Evolutionary conservation across 1,140 invertebrate species (phyloP).

Genomic region (Papilio helenus): DNA sequence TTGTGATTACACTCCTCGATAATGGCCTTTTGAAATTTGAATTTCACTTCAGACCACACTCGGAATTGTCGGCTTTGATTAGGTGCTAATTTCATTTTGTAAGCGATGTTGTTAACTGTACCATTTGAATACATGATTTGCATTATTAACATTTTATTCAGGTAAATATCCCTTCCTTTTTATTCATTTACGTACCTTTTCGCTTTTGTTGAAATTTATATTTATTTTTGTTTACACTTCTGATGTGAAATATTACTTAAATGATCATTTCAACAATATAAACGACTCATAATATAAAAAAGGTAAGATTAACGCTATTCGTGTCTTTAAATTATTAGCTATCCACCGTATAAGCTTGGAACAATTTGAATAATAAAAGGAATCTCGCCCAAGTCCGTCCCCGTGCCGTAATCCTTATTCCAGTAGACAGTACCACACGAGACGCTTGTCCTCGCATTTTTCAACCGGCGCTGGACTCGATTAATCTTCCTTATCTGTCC

Average conservation of each 20-base stretch:
- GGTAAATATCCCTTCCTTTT: conserved; percentile 1
- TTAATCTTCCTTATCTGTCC: conserved; percentile 77
- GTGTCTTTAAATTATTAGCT: not conserved
- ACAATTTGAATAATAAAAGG: conserved; percentile 35
- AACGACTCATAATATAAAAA: not conserved
- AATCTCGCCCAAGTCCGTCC: conserved; percentile 20
- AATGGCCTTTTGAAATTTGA: conserved; percentile 56
- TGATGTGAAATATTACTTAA: not conserved
- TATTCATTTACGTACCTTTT: not conserved
- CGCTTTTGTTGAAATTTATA: not conserved
- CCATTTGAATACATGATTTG: not conserved
- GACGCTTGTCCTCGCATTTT: conserved; percentile 67
- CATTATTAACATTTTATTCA: not conserved
- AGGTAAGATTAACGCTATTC: not conserved
- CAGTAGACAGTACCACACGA: conserved; percentile 66
- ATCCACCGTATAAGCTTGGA: conserved; percentile 11
- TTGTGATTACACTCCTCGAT: conserved; percentile 47
- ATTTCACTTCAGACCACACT: conserved; percentile 54
- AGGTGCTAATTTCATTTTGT: conserved; percentile 42
- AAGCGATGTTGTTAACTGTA: conserved; percentile 16
- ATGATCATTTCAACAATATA: not conserved
- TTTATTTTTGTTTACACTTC: not conserved
- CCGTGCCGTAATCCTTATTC: conserved; percentile 45
- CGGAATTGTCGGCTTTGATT: conserved; percentile 44
- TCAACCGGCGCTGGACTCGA: conserved; percentile 64